Percentiles rank a stretch among this genome's conserved stretches.
These are phyloP conservation scores for Patella vulgata DNA, from an alignment of 1,140 invertebrate genomes.

Conservation along the genomic window DNA sequence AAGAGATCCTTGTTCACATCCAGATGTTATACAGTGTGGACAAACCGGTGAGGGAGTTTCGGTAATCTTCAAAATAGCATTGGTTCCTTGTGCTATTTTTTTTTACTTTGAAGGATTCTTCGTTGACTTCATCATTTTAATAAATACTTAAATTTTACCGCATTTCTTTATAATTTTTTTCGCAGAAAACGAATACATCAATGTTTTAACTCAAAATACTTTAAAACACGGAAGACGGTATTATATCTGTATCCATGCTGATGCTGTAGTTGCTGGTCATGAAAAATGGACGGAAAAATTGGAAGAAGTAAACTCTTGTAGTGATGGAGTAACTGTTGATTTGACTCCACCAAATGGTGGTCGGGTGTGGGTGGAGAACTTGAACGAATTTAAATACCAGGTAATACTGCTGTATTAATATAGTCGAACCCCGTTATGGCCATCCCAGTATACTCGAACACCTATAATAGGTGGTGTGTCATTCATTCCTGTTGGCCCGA, in stretches of 20 bases:
- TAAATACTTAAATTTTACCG: too few relatives aligned
- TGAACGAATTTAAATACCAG: too few relatives aligned
- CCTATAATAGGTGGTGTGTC: too few relatives aligned
- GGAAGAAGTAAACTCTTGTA: constrained; percentile 26
- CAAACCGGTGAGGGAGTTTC: constrained; percentile 19
- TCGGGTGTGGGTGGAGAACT: not conserved
- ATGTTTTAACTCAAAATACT: not conserved
- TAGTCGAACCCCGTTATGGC: too few relatives aligned
- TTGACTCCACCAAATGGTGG: constrained; percentile 29
- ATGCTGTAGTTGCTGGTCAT: constrained; percentile 11
- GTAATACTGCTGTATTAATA: too few relatives aligned
- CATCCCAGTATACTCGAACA: too few relatives aligned
- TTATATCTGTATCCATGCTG: constrained; percentile 35
- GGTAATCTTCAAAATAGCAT: too few relatives aligned
- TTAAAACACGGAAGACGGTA: constrained; percentile 33
- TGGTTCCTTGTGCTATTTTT: too few relatives aligned
- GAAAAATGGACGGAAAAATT: constrained; percentile 27
- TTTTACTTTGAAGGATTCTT: too few relatives aligned
- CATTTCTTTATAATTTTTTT: not conserved
- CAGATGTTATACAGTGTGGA: constrained; percentile 28
- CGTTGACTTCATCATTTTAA: too few relatives aligned
- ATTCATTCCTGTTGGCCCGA: too few relatives aligned
- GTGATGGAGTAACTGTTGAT: constrained; percentile 38
- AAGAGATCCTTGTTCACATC: constrained; percentile 35
- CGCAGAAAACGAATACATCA: constrained; percentile 30